Conservation (phyloP, 64 coral and sea anemone genomes). For the Dendrophyllia cribrosa region DNA sequence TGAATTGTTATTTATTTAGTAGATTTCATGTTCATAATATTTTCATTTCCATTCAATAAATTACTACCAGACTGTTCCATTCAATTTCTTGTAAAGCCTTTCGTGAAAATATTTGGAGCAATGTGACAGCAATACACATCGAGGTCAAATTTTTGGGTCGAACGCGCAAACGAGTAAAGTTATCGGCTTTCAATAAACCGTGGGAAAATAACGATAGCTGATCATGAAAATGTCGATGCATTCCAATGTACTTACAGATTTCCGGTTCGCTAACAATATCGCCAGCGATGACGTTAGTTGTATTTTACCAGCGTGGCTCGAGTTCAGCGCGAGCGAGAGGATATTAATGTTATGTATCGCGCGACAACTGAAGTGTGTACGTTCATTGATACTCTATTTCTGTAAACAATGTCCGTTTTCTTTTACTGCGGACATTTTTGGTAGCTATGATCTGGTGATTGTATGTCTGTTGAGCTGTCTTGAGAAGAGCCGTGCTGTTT, state of each 20-base stretch:
- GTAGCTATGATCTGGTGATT: background rate
- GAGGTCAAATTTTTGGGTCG: constrained; percentile 53
- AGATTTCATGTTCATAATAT: constrained; percentile 9
- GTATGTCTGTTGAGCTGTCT: too few relatives aligned
- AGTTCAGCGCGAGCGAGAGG: background rate
- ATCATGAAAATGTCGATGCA: constrained; percentile 6
- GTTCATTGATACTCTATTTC: background rate
- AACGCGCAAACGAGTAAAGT: background rate
- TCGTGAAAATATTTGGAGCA: constrained; percentile 27
- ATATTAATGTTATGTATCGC: background rate
- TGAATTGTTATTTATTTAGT: background rate
- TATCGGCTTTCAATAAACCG: constrained; percentile 25
- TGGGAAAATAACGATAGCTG: constrained; percentile 35
- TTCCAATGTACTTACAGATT: constrained; percentile 34
- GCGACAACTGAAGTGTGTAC: background rate
- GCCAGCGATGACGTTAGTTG: background rate
- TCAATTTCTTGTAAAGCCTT: background rate
- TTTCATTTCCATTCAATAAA: background rate
- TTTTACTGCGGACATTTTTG: background rate
- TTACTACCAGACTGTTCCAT: background rate
- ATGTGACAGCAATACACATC: constrained; percentile 8
- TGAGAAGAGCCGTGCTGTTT: too few relatives aligned
- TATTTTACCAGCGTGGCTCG: background rate
- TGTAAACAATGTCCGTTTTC: background rate
- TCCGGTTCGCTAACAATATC: constrained; percentile 53